A percentile compares a stretch with the other conserved stretches of the same genome.
Conservation (phyloP, 2,113 vertebrate species). For the Tretioscincus oriximinensis region DNA sequence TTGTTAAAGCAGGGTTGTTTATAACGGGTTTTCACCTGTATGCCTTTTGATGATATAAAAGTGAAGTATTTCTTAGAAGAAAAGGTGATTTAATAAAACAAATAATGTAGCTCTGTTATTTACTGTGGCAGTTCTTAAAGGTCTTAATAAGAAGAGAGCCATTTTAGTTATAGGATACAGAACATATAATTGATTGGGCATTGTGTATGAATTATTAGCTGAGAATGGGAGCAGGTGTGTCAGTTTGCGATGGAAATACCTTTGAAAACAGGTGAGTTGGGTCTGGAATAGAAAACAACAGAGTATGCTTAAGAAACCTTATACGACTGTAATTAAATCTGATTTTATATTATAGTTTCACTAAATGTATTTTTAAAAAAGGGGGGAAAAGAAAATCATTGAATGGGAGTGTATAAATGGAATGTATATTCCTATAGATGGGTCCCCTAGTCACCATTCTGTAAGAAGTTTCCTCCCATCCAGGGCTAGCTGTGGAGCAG, state of each 20-base stretch:
- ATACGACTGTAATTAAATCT: background rate
- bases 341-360: too few relatives aligned
- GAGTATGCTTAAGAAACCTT: background rate
- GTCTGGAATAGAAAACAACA: background rate
- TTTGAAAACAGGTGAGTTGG: background rate
- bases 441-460: too few relatives aligned
- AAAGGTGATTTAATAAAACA: background rate
- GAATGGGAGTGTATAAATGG: background rate
- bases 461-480: too few relatives aligned
- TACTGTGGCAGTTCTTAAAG: background rate
- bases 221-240: too few relatives aligned
- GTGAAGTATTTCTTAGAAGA: background rate
- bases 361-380: background rate
- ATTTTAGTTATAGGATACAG: background rate
- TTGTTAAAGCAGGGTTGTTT: too few relatives aligned
- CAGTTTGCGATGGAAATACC: background rate
- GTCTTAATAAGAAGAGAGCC: background rate
- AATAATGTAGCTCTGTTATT: background rate
- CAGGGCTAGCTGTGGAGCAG: too few relatives aligned
- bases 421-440: too few relatives aligned
- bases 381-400: too few relatives aligned
- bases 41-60: background rate
- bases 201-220: background rate
- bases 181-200: background rate
- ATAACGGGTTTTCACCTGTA: background rate